Evolutionary conservation across 2,113 vertebrate species (phyloP).

Genomic region (Chloropsis cyanopogon): DNA sequence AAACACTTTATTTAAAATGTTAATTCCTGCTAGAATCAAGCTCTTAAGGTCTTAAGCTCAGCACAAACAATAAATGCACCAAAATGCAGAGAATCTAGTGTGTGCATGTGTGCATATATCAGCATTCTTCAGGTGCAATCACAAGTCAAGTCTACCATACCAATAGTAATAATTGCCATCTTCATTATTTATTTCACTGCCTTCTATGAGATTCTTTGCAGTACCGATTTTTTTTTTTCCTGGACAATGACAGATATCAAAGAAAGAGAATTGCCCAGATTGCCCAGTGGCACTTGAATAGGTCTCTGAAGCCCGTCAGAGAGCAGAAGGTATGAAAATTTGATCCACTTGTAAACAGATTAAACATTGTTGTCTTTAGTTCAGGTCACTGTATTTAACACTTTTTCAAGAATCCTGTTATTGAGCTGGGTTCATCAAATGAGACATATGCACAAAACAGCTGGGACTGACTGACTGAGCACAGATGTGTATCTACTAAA

Average conservation of each 20-base stretch:
- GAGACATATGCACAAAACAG: constrained; percentile 2
- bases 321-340: background rate
- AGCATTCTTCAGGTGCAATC: background rate
- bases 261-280: background rate
- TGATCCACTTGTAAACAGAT: background rate
- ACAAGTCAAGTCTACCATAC: background rate
- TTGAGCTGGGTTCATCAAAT: constrained; percentile 21
- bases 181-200: background rate
- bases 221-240: background rate
- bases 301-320: background rate
- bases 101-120: background rate
- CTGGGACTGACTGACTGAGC: constrained; percentile 15
- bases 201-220: background rate
- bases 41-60: background rate
- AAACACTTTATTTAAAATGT: background rate
- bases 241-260: background rate
- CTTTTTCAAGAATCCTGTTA: background rate
- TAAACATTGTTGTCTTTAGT: background rate
- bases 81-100: background rate
- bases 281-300: too few relatives aligned
- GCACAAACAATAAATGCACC: background rate
- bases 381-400: background rate
- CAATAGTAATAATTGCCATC: background rate
- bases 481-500: constrained; percentile 29
- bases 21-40: background rate